Evolutionary conservation across 1,140 invertebrate species (phyloP).

Genomic region (Ceratosolen solmsi): DNA sequence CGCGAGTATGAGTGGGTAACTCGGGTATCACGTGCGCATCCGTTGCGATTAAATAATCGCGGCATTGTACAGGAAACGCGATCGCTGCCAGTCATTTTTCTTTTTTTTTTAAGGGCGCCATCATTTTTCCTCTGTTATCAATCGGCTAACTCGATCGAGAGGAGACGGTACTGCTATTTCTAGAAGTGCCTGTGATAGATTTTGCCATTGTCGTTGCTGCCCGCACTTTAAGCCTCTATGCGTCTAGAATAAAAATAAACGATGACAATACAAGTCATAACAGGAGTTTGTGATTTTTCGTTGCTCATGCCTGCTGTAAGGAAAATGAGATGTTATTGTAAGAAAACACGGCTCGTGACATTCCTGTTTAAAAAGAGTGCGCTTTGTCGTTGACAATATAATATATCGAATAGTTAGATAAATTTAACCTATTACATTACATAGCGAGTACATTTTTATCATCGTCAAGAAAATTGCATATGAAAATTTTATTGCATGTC

Average conservation of each 20-base stretch:
- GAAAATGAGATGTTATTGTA: neutral
- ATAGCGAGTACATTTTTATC: neutral
- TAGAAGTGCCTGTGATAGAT: too few species aligned
- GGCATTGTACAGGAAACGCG: neutral
- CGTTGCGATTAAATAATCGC: constrained; percentile 41
- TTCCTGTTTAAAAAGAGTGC: neutral
- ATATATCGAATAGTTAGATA: neutral
- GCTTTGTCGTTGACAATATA: neutral
- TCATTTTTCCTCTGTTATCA: neutral
- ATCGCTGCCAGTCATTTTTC: constrained; percentile 39
- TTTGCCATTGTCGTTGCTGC: neutral
- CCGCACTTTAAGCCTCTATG: neutral
- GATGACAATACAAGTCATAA: neutral
- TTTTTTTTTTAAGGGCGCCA: neutral
- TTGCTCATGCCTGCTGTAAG: neutral
- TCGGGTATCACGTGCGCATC: constrained; percentile 17
- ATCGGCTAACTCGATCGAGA: neutral
- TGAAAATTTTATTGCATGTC: neutral
- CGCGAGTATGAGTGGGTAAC: neutral
- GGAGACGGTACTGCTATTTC: neutral
- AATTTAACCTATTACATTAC: neutral
- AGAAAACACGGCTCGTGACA: neutral
- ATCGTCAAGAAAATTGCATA: neutral
- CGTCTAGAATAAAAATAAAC: neutral
- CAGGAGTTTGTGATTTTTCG: neutral